phyloP scores from a whole-genome alignment of 2,888 invertebrate species.

The Terebella lapidaria region DNA sequence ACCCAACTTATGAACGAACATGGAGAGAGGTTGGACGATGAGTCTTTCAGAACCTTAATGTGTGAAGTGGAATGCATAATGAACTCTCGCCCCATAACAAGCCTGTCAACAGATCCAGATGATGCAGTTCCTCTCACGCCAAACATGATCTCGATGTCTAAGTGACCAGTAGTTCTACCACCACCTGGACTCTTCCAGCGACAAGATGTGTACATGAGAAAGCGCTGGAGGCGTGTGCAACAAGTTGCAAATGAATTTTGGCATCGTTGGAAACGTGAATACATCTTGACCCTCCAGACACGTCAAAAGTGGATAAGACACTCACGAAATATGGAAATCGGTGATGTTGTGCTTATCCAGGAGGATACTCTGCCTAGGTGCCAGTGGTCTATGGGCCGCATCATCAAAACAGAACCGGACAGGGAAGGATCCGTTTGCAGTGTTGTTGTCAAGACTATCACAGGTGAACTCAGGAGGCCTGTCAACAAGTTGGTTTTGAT shows the following conservation, averaged over 20 bases:
- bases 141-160: slow-evolving; percentile 15
- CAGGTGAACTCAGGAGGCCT: background rate
- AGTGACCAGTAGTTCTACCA: slow-evolving; percentile 16
- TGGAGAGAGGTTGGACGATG: slow-evolving; percentile 13
- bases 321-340: background rate
- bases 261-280: slow-evolving; percentile 25
- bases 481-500: background rate
- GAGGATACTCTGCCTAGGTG: background rate
- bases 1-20: slow-evolving; percentile 4
- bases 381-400: slow-evolving; percentile 7
- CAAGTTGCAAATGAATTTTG: slow-evolving; percentile 26
- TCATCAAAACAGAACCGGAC: background rate
- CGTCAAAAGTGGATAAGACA: slow-evolving; percentile 20
- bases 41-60: slow-evolving; percentile 15
- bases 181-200: slow-evolving; percentile 24
- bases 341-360: slow-evolving; percentile 9
- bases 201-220: slow-evolving; percentile 19
- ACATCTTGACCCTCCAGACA: slow-evolving; percentile 16
- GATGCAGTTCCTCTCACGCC: slow-evolving; percentile 16
- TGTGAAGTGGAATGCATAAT: slow-evolving; percentile 15
- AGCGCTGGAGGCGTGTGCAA: slow-evolving; percentile 24
- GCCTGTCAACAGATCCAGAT: slow-evolving; percentile 4
- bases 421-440: background rate
- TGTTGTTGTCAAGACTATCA: background rate
- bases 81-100: slow-evolving; percentile 16